Evolutionary conservation across 2,797 vertebrate species (phyloP).

Genomic region (Scleropages formosus): DNA sequence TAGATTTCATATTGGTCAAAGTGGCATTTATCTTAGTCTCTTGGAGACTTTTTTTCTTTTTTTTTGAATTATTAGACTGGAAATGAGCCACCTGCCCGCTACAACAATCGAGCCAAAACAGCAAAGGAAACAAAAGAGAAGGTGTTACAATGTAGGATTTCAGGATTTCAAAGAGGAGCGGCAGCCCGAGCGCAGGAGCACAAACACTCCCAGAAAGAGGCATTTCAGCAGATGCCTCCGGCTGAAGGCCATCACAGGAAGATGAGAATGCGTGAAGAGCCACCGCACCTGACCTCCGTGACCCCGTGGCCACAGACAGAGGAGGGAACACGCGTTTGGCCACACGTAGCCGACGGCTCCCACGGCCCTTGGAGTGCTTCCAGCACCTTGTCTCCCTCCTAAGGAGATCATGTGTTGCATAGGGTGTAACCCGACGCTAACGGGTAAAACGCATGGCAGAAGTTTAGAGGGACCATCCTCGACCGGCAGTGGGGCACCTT

Average conservation of each 20-base stretch:
- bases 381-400: neutral
- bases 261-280: neutral
- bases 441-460: neutral
- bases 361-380: neutral
- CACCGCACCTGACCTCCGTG: neutral
- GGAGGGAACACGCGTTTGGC: neutral
- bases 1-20: conserved; percentile 61
- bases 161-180: neutral
- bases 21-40: conserved; percentile 54
- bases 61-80: too few relatives aligned
- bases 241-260: neutral
- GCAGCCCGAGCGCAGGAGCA: too few relatives aligned
- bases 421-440: neutral
- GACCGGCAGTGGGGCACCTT: neutral
- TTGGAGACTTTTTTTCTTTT: too few relatives aligned
- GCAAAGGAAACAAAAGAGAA: neutral
- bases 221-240: conserved; percentile 51
- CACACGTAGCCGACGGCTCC: too few relatives aligned
- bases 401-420: neutral
- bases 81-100: too few relatives aligned
- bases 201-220: too few relatives aligned
- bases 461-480: neutral
- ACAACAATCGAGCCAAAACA: too few relatives aligned
- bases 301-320: neutral
- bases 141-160: neutral